Conservation (phyloP, 2,797 vertebrate species). For the Anabacerthia variegaticeps region DNA sequence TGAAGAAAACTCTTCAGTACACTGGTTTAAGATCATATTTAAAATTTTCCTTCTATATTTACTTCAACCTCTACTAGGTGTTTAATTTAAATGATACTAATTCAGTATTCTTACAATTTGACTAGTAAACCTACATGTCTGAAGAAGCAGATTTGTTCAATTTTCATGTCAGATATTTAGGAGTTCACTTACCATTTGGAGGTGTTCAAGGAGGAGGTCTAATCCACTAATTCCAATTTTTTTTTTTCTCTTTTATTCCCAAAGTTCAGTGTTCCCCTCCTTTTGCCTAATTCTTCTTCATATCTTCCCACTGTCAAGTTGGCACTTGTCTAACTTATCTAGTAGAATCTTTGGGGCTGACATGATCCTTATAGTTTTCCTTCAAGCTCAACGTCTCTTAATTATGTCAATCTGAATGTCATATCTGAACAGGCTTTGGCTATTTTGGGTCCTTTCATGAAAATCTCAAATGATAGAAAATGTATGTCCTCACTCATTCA, state of each 20-base stretch:
- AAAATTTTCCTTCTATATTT: background rate
- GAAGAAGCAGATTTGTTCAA: background rate
- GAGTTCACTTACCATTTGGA: rapidly evolving
- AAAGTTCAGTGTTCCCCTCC: background rate
- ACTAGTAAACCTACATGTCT: background rate
- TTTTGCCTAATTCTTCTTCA: background rate
- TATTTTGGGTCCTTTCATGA: background rate
- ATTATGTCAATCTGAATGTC: background rate
- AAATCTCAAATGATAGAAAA: background rate
- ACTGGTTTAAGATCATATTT: background rate
- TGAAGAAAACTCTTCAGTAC: background rate
- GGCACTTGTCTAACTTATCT: background rate
- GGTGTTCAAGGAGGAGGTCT: background rate
- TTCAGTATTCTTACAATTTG: background rate
- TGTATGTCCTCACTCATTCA: background rate
- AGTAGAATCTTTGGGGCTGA: background rate
- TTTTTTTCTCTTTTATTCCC: background rate
- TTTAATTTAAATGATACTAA: background rate
- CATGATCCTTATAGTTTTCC: background rate
- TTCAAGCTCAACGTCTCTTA: background rate
- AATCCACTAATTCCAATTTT: background rate
- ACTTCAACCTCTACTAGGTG: background rate
- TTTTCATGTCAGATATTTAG: background rate
- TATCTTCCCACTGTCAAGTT: background rate
- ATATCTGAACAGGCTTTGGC: background rate